A percentile compares a stretch with the other conserved stretches of the same genome.
Evolutionary conservation across 37 sponge, comb jelly and placozoan species (phyloP).

Genomic region (Spongilla lacustris): DNA sequence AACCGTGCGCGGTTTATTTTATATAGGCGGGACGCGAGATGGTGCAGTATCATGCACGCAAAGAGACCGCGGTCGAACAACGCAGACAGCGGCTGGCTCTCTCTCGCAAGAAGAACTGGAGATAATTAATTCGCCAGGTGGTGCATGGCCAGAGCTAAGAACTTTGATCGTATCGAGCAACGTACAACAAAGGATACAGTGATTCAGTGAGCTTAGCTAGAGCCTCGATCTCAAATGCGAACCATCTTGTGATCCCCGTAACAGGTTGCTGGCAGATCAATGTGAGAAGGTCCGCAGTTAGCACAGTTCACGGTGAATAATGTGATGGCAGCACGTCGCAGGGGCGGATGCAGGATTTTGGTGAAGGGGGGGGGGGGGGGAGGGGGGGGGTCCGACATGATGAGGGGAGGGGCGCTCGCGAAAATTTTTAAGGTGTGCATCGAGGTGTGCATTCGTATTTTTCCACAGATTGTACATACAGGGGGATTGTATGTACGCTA

Average conservation of each 20-base stretch:
- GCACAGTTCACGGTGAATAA: slow-evolving; percentile 21
- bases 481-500: too few relatives aligned
- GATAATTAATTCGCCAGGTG: not conserved
- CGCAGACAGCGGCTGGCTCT: not conserved
- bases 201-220: not conserved
- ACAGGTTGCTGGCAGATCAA: slow-evolving; percentile 28
- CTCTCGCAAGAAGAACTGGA: not conserved
- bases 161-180: not conserved
- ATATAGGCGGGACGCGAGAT: not conserved
- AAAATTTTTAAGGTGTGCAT: too few relatives aligned
- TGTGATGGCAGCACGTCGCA: slow-evolving; percentile 30
- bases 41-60: not conserved
- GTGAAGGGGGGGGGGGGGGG: too few relatives aligned
- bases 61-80: not conserved
- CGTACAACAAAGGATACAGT: too few relatives aligned
- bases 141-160: not conserved
- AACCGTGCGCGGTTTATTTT: too few relatives aligned
- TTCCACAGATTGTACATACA: too few relatives aligned
- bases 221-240: not conserved
- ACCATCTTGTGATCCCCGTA: too few relatives aligned
- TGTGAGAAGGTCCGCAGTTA: slow-evolving; percentile 16
- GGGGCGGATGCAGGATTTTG: too few relatives aligned
- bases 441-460: too few relatives aligned
- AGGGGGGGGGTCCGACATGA: too few relatives aligned
- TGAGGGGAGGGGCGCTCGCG: too few relatives aligned